Conservation (phyloP, 2,888 invertebrate genomes). For the Bruchidius siliquastri region DNA sequence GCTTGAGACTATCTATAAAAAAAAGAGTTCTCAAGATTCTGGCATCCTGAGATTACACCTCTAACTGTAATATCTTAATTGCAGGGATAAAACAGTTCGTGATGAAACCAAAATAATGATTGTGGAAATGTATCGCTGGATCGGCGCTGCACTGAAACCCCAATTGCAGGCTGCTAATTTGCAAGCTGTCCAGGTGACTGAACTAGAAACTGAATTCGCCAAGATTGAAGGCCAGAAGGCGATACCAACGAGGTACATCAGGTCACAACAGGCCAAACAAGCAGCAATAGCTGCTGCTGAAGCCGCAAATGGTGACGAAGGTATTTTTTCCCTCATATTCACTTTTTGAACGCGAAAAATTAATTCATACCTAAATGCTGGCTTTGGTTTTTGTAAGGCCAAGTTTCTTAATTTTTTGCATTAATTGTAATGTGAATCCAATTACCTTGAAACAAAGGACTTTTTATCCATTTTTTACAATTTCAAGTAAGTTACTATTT, state of each 20-base stretch:
- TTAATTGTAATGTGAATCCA: too few species aligned
- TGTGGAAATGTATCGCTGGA: conserved; percentile 82
- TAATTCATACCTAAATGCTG: too few species aligned
- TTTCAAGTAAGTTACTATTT: too few species aligned
- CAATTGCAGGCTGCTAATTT: conserved; percentile 68
- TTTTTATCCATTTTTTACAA: too few species aligned
- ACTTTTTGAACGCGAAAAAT: too few species aligned
- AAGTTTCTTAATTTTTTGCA: too few species aligned
- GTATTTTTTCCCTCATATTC: neutral
- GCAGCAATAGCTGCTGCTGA: conserved; percentile 46
- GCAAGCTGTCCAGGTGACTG: conserved; percentile 86
- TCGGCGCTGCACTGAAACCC: conserved; percentile 55
- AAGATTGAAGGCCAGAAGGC: conserved; percentile 63
- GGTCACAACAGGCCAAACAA: conserved; percentile 76
- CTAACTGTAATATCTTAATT: neutral
- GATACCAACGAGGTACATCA: conserved; percentile 67
- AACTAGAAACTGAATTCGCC: conserved; percentile 83
- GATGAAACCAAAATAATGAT: conserved; percentile 89
- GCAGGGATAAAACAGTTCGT: conserved; percentile 81
- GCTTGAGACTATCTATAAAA: too few species aligned
- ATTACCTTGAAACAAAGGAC: too few species aligned
- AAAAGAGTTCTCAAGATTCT: too few species aligned
- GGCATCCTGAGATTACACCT: too few species aligned
- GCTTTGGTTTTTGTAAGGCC: too few species aligned
- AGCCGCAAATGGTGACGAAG: neutral